phyloP scores from a whole-genome alignment of 2,888 invertebrate species.

The Endomychus coccineus region DNA sequence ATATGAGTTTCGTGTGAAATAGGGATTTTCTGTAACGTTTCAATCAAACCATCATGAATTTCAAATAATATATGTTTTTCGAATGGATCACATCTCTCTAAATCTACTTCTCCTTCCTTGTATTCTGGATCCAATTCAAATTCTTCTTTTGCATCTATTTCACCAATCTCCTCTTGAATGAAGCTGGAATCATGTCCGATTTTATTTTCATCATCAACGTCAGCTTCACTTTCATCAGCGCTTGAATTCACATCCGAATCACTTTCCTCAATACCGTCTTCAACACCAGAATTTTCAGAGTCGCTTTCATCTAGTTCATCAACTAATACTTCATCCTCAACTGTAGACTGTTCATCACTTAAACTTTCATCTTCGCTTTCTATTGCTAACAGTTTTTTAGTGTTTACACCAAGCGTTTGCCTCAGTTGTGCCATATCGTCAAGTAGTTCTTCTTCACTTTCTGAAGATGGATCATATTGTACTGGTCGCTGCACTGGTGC shows the following conservation, averaged over 20 bases:
- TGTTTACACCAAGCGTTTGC: constrained; percentile 27
- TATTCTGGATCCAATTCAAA: constrained; percentile 39
- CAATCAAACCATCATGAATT: constrained; percentile 55
- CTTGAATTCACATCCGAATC: constrained; percentile 7
- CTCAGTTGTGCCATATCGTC: constrained; percentile 29
- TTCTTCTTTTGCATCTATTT: constrained; percentile 16
- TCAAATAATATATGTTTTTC: constrained; percentile 61
- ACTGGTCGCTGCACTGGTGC: no score
- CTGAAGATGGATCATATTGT: constrained; percentile 12
- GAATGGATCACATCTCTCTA: constrained; percentile 55
- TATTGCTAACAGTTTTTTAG: no score
- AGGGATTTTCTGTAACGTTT: constrained; percentile 50
- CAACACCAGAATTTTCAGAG: constrained; percentile 17
- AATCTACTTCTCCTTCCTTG: constrained; percentile 34
- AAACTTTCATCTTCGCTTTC: constrained; percentile 26
- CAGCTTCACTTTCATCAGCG: constrained; percentile 15
- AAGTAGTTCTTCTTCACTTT: constrained; percentile 22
- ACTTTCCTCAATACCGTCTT: constrained; percentile 12
- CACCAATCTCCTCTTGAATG: neutral
- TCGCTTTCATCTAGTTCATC: constrained; percentile 14
- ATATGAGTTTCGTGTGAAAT: constrained; percentile 40
- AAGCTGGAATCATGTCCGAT: neutral
- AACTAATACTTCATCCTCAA: constrained; percentile 11
- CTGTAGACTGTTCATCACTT: no score
- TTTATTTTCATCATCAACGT: constrained; percentile 1